Percentiles rank a stretch among this genome's conserved stretches.
Evolutionary conservation across 2,888 invertebrate species (phyloP).

Genomic region (Gonocerus acuteangulatus): DNA sequence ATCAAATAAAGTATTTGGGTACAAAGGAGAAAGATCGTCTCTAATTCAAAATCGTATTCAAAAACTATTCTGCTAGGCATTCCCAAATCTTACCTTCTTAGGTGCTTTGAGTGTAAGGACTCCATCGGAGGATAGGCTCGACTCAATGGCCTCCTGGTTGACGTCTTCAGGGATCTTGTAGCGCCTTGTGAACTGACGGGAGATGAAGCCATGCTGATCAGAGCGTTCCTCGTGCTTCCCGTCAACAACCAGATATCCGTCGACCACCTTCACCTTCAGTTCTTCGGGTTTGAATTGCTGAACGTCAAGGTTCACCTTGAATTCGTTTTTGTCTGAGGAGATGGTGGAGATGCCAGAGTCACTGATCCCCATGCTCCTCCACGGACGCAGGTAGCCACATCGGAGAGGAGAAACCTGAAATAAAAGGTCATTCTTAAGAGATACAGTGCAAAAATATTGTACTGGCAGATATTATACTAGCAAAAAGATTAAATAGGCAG

Average conservation of each 20-base stretch:
- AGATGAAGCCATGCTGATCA: conserved; percentile 45
- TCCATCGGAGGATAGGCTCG: conserved; percentile 44
- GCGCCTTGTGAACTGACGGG: conserved; percentile 44
- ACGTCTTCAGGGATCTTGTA: conserved; percentile 45
- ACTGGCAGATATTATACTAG: neutral
- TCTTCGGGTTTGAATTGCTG: conserved; percentile 46
- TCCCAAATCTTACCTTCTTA: conserved; percentile 27
- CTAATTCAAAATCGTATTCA: too few relatives aligned
- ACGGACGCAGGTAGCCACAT: conserved; percentile 35
- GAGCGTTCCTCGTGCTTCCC: conserved; percentile 45
- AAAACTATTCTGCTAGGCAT: too few relatives aligned
- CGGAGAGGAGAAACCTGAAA: conserved; percentile 25
- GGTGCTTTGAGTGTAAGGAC: conserved; percentile 40
- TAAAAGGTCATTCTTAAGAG: too few relatives aligned
- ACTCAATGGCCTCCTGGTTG: conserved; percentile 42
- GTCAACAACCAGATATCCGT: conserved; percentile 43
- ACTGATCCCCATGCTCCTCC: conserved; percentile 33
- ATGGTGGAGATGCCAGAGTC: conserved; percentile 38
- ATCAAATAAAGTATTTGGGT: too few relatives aligned
- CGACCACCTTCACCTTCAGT: conserved; percentile 44
- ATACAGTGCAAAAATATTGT: neutral
- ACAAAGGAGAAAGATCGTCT: too few relatives aligned
- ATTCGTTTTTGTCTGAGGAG: conserved; percentile 37
- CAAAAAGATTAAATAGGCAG: neutral
- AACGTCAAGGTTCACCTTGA: conserved; percentile 44